These are phyloP conservation scores for Mionectes macconnelli DNA, from an alignment of 2,113 vertebrate species.

Conservation along the genomic window DNA sequence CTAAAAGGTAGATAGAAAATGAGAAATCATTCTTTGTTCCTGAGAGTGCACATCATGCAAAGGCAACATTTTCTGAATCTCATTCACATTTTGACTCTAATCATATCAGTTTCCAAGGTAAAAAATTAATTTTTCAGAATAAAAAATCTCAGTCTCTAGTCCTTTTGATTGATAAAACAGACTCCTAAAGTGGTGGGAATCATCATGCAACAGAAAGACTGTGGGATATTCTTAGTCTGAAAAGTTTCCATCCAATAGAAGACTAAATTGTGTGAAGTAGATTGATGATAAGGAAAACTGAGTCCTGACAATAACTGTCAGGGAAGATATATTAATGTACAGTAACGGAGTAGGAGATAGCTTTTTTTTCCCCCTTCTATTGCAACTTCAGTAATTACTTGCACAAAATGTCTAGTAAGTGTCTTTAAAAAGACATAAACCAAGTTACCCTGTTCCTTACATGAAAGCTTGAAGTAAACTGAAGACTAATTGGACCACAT, in stretches of 20 bases:
- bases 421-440: background rate
- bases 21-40: background rate
- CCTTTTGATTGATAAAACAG: background rate
- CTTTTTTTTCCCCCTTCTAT: background rate
- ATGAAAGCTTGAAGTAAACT: background rate
- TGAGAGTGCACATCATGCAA: background rate
- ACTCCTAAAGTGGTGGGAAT: background rate
- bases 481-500: constrained; percentile 23
- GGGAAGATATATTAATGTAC: constrained; percentile 7
- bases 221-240: background rate
- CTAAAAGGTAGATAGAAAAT: background rate
- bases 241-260: background rate
- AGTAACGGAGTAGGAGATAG: background rate
- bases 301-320: constrained; percentile 53
- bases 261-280: constrained; percentile 9
- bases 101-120: background rate
- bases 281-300: constrained; percentile 38
- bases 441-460: background rate
- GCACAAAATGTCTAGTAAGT: background rate
- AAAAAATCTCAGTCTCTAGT: background rate
- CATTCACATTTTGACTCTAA: background rate
- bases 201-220: constrained; percentile 1
- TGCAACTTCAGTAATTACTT: constrained; percentile 28
- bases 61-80: background rate
- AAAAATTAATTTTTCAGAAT: background rate